Percentiles rank a stretch among this genome's conserved stretches.
phyloP scores from a whole-genome alignment of 2,888 invertebrate genomes.

The Cerastis leucographa region DNA sequence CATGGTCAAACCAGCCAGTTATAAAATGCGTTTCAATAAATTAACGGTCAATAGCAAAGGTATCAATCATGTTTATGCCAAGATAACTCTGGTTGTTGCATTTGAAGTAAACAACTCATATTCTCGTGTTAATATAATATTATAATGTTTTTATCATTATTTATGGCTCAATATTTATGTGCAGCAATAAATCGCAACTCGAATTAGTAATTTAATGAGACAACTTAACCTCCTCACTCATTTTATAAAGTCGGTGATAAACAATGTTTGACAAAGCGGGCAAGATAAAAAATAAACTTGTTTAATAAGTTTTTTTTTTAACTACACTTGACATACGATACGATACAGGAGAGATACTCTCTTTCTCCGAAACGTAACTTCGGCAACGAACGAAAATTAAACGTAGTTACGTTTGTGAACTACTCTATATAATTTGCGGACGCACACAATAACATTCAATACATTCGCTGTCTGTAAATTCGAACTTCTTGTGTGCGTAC shows the following conservation, averaged over 20 bases:
- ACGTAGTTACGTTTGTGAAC: too few relatives aligned
- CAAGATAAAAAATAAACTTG: not conserved
- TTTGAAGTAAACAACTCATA: slow-evolving; percentile 50
- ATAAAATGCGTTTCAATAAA: slow-evolving; percentile 38
- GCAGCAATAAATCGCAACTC: slow-evolving; percentile 33
- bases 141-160: slow-evolving; percentile 43
- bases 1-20: slow-evolving; percentile 39
- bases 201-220: slow-evolving; percentile 22
- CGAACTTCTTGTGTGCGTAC: too few relatives aligned
- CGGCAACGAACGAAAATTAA: too few relatives aligned
- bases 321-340: not conserved
- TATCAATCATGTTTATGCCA: slow-evolving; percentile 45
- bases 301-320: not conserved
- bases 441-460: too few relatives aligned
- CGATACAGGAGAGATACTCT: too few relatives aligned
- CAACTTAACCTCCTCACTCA: not conserved
- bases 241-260: too few relatives aligned
- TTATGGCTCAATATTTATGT: slow-evolving; percentile 32
- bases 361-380: too few relatives aligned
- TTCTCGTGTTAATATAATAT: slow-evolving; percentile 23
- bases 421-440: too few relatives aligned
- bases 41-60: slow-evolving; percentile 41
- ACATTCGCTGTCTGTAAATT: too few relatives aligned
- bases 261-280: slow-evolving; percentile 16
- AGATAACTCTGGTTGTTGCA: slow-evolving; percentile 30